Conservation (phyloP, 2,113 vertebrate species). For the Gavialis gangeticus region DNA sequence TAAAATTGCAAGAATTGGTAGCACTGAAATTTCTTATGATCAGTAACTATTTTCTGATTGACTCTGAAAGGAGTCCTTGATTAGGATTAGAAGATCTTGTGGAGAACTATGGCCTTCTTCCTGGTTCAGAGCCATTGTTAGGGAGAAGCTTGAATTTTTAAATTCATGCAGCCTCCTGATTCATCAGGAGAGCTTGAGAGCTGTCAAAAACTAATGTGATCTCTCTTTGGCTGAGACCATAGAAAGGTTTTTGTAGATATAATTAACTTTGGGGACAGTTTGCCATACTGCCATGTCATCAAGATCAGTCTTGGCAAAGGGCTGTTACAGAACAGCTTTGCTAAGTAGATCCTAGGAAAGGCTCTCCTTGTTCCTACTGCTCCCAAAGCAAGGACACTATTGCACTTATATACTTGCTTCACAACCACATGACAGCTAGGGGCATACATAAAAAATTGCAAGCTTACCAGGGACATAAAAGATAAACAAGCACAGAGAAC, state of each 20-base stretch:
- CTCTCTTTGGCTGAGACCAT: not conserved
- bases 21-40: not conserved
- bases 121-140: not conserved
- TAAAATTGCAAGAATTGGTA: not conserved
- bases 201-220: not conserved
- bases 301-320: not conserved
- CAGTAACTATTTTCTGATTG: not conserved
- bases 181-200: not conserved
- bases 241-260: not conserved
- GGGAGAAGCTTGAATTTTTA: not conserved
- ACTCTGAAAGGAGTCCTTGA: not conserved
- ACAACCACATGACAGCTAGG: not conserved
- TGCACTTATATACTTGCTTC: not conserved
- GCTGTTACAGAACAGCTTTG: not conserved
- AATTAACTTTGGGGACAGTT: not conserved
- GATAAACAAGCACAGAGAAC: not conserved
- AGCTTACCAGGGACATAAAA: not conserved
- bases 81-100: not conserved
- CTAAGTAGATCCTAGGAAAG: not conserved
- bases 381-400: not conserved
- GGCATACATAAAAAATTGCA: not conserved
- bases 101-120: not conserved
- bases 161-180: not conserved
- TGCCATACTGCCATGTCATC: no score
- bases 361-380: not conserved